These are phyloP conservation scores for Rafetus swinhoei DNA, from an alignment of 2,113 vertebrate genomes.

Conservation along the genomic window DNA sequence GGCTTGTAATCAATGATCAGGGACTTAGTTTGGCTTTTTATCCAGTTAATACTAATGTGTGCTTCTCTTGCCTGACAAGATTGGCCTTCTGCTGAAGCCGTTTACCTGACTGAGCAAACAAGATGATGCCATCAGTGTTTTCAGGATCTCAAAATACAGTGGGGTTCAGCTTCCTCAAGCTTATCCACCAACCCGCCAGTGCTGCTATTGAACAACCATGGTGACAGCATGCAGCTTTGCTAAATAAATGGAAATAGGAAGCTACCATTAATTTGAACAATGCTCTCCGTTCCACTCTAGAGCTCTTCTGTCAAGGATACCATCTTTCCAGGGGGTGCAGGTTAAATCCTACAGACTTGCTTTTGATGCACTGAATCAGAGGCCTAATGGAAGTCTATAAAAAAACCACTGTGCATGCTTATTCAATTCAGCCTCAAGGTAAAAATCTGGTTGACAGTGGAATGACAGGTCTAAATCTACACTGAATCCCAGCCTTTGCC, in stretches of 20 bases:
- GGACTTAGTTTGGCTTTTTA: too few relatives aligned
- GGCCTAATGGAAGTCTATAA: background rate
- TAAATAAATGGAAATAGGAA: background rate
- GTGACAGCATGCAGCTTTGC: background rate
- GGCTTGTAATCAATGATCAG: background rate
- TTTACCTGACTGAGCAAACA: background rate
- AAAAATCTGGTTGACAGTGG: background rate
- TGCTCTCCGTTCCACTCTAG: background rate
- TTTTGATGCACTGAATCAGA: background rate
- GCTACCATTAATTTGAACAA: background rate
- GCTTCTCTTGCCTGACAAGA: background rate
- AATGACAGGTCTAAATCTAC: background rate
- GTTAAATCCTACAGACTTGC: background rate
- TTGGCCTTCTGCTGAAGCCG: background rate
- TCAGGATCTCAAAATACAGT: background rate
- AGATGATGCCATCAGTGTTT: background rate
- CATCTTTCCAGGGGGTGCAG: background rate
- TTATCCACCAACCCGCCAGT: background rate
- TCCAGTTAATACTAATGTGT: too few relatives aligned
- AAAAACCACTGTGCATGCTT: background rate
- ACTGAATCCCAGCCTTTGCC: background rate
- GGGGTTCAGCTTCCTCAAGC: background rate
- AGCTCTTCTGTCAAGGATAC: background rate
- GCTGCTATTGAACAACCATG: background rate
- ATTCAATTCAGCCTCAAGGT: background rate